These are phyloP conservation scores for Carassius carassius DNA, from an alignment of 2,113 vertebrate genomes.

Conservation along the genomic window DNA sequence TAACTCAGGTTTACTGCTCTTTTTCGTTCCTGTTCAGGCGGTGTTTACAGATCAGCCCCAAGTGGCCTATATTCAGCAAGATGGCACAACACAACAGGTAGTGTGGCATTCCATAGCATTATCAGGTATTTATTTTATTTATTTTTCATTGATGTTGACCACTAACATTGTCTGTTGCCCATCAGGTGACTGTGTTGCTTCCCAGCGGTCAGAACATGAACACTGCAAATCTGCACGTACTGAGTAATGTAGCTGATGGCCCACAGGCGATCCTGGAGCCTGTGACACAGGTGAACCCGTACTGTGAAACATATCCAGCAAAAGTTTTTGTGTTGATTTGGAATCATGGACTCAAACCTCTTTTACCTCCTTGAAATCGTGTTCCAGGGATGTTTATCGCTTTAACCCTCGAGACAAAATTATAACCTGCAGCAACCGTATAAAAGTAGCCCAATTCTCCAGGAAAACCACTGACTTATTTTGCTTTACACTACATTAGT, in stretches of 20 bases:
- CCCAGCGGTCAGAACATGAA: slow-evolving; percentile 85
- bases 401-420: no score
- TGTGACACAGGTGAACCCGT: slow-evolving; percentile 76
- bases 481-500: no score
- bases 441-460: no score
- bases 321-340: neutral
- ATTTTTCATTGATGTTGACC: neutral
- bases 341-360: neutral
- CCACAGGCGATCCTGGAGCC: slow-evolving; percentile 83
- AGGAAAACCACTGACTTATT: no score
- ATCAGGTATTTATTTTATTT: no score
- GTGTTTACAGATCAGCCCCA: slow-evolving; percentile 96
- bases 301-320: neutral
- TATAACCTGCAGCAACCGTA: no score
- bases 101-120: neutral
- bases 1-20: neutral
- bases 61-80: slow-evolving; percentile 96
- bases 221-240: slow-evolving; percentile 82
- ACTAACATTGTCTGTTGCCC: neutral
- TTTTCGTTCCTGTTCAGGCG: slow-evolving; percentile 70
- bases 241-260: slow-evolving; percentile 82
- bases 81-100: slow-evolving; percentile 94
- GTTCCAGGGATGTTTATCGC: no score
- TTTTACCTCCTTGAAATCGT: no score
- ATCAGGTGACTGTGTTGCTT: slow-evolving; percentile 82